Percentiles rank a stretch among this genome's conserved stretches.
Evolutionary conservation across 2,113 vertebrate genomes (phyloP).

Genomic region (Tenebrosternarchus preto): DNA sequence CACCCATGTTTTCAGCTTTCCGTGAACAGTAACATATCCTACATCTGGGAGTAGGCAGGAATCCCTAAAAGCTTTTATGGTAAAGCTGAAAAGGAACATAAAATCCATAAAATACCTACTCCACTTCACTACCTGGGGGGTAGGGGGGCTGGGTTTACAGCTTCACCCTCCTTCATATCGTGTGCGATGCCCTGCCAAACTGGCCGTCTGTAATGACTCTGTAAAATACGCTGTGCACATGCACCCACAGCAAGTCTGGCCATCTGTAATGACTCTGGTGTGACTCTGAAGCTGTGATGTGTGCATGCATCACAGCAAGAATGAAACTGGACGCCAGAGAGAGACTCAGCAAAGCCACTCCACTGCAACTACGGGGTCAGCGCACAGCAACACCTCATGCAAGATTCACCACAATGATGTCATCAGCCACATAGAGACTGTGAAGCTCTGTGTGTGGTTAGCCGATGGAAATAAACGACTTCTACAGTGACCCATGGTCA

Average conservation of each 20-base stretch:
- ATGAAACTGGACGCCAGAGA: not conserved
- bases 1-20: not conserved
- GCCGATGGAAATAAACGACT: conserved; percentile 29
- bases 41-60: not conserved
- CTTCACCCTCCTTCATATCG: not conserved
- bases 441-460: not conserved
- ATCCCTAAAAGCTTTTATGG: not conserved
- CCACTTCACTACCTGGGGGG: not conserved
- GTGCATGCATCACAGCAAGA: not conserved
- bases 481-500: conserved; percentile 22
- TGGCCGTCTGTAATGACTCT: no score
- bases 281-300: not conserved
- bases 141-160: not conserved
- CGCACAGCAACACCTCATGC: not conserved
- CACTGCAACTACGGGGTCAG: not conserved
- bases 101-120: not conserved
- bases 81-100: not conserved
- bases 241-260: not conserved
- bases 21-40: not conserved
- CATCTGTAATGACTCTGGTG: not conserved
- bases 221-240: no score
- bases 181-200: not conserved
- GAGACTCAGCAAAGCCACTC: not conserved
- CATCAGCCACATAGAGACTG: conserved; percentile 26
- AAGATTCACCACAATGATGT: conserved; percentile 36